Percentiles rank a stretch among this genome's conserved stretches.
These are phyloP conservation scores for Vandiemenella viatica DNA, from an alignment of 2,888 invertebrate species.

Conservation along the genomic window DNA sequence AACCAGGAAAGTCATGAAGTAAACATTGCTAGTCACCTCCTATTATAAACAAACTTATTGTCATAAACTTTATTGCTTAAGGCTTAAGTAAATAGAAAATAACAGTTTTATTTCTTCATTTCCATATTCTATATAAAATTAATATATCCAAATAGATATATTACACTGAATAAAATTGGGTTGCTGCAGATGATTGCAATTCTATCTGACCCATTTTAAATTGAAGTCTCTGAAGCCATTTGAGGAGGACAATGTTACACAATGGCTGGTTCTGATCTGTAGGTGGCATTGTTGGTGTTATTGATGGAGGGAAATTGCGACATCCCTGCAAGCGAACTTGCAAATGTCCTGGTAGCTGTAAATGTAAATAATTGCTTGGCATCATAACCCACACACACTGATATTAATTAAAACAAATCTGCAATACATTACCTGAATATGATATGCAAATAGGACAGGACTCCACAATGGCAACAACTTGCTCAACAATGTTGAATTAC, in stretches of 20 bases:
- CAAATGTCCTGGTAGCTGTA: slow-evolving; percentile 75
- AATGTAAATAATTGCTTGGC: too few species aligned
- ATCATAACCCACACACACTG: too few species aligned
- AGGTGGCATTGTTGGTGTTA: slow-evolving; percentile 29
- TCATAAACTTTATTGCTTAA: too few species aligned
- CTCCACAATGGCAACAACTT: slow-evolving; percentile 92
- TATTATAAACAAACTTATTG: too few species aligned
- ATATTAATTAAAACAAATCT: too few species aligned
- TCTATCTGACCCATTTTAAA: slow-evolving; percentile 98
- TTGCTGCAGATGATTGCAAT: slow-evolving; percentile 79
- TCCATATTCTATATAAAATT: too few species aligned
- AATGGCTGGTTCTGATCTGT: slow-evolving; percentile 11
- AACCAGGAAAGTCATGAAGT: too few species aligned
- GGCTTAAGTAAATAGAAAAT: too few species aligned
- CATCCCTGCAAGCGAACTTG: slow-evolving; percentile 76
- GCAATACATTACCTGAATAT: slow-evolving; percentile 44
- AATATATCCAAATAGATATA: too few species aligned
- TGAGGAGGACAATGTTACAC: slow-evolving; percentile 41
- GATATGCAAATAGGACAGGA: slow-evolving; percentile 85
- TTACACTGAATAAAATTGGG: slow-evolving; percentile 70
- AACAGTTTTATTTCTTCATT: too few species aligned
- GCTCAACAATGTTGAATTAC: slow-evolving; percentile 80
- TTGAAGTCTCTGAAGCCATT: slow-evolving; percentile 83
- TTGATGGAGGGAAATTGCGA: slow-evolving; percentile 59
- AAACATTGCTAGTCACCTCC: too few species aligned